Conservation (phyloP, 30 jellyfish, hydroid and myxozoan species). For the Catostylus mosaicus region DNA sequence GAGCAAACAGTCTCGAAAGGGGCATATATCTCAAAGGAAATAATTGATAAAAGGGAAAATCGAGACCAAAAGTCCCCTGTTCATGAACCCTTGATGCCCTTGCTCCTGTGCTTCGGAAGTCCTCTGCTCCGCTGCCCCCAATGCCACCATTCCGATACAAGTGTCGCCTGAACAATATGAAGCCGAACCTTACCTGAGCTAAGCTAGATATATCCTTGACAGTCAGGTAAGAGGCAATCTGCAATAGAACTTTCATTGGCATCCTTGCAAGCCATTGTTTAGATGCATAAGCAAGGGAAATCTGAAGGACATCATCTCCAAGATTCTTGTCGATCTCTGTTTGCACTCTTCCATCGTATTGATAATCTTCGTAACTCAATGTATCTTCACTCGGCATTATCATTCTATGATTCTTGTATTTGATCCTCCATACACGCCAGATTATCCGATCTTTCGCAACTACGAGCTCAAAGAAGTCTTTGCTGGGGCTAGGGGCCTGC, state of each 20-base stretch:
- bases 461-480: constrained; percentile 78
- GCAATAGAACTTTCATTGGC: constrained; percentile 54
- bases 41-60: too few species aligned
- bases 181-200: constrained; percentile 60
- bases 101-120: too few species aligned
- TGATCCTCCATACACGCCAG: constrained; percentile 85
- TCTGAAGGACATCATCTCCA: constrained; percentile 79
- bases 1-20: too few species aligned
- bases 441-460: constrained; percentile 62
- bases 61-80: too few species aligned
- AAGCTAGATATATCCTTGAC: constrained; percentile 51
- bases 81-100: too few species aligned
- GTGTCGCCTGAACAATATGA: too few species aligned
- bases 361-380: constrained; percentile 57
- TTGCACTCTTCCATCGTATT: constrained; percentile 61
- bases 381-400: constrained; percentile 76
- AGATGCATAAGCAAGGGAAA: constrained; percentile 67
- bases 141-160: too few species aligned
- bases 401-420: constrained; percentile 52
- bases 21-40: too few species aligned
- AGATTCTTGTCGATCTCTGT: constrained; percentile 53
- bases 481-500: constrained; percentile 89
- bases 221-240: constrained; percentile 30
- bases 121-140: too few species aligned
- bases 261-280: constrained; percentile 79